A percentile compares a stretch with the other conserved stretches of the same genome.
These are phyloP conservation scores for Bothrops jararaca DNA, from an alignment of 2,113 vertebrate species.

Conservation along the genomic window DNA sequence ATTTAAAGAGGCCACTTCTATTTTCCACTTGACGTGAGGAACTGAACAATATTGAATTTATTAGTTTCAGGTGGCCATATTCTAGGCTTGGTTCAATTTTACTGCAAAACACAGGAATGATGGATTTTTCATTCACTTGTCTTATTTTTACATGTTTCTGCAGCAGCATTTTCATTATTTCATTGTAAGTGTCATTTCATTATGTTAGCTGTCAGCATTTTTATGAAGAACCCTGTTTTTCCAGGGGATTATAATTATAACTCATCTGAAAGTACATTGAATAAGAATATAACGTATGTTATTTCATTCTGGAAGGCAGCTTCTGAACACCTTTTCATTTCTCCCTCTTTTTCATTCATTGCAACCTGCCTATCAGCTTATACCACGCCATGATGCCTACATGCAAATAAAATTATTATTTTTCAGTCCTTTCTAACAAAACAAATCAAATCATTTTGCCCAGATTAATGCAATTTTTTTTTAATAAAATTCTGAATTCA, in stretches of 20 bases:
- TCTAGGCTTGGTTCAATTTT: constrained; percentile 3
- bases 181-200: constrained; percentile 36
- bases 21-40: background rate
- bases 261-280: constrained; percentile 27
- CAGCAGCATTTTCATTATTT: constrained; percentile 40
- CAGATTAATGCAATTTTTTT: background rate
- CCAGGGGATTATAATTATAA: constrained; percentile 38
- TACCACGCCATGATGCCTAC: background rate
- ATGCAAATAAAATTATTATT: background rate
- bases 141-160: background rate
- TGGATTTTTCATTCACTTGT: constrained; percentile 10
- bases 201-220: constrained; percentile 40
- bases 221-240: constrained; percentile 35
- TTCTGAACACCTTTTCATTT: constrained; percentile 34
- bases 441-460: background rate
- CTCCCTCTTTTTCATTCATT: background rate
- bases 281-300: constrained; percentile 19
- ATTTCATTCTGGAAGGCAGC: constrained; percentile 37
- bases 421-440: background rate
- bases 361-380: background rate
- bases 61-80: constrained; percentile 2
- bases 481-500: background rate
- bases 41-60: constrained; percentile 20
- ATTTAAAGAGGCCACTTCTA: constrained; percentile 4
- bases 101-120: background rate